These are phyloP conservation scores for Heliocidaris erythrogramma DNA, from an alignment of 35 echinoderm and acorn worm genomes.

Conservation along the genomic window DNA sequence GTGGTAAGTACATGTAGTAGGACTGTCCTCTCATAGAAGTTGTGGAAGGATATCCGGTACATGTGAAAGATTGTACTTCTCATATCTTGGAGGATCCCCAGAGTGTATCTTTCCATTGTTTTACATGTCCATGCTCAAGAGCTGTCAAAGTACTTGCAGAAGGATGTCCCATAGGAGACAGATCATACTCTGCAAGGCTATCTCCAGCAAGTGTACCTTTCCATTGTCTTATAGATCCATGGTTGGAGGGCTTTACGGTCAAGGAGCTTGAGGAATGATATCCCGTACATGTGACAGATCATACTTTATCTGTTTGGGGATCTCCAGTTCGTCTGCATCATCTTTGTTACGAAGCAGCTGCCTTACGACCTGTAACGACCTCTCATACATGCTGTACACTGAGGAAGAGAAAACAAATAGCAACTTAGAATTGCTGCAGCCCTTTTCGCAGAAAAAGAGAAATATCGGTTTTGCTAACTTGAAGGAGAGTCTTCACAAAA, in stretches of 20 bases:
- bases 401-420: not conserved
- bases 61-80: too few species aligned
- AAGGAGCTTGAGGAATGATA: not conserved
- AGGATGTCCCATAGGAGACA: too few species aligned
- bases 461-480: not conserved
- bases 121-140: not conserved
- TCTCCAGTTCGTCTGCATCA: constrained; percentile 5
- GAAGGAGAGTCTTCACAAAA: not conserved
- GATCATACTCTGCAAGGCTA: too few species aligned
- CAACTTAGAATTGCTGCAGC: not conserved
- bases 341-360: not conserved
- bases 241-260: not conserved
- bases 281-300: constrained; percentile 22
- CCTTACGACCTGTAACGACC: constrained; percentile 32
- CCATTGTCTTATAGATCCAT: too few species aligned
- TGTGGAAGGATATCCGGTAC: too few species aligned
- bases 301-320: constrained; percentile 38
- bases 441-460: not conserved
- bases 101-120: too few species aligned
- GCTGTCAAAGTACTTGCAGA: too few species aligned
- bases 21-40: too few species aligned
- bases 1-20: too few species aligned
- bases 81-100: too few species aligned
- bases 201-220: too few species aligned
- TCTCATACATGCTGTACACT: constrained; percentile 25